Evolutionary conservation across 37 sponge, comb jelly and placozoan genomes (phyloP), one percentile per base, ranked within the genome.

Genomic region (Lycopodina hypogea): DNA sequence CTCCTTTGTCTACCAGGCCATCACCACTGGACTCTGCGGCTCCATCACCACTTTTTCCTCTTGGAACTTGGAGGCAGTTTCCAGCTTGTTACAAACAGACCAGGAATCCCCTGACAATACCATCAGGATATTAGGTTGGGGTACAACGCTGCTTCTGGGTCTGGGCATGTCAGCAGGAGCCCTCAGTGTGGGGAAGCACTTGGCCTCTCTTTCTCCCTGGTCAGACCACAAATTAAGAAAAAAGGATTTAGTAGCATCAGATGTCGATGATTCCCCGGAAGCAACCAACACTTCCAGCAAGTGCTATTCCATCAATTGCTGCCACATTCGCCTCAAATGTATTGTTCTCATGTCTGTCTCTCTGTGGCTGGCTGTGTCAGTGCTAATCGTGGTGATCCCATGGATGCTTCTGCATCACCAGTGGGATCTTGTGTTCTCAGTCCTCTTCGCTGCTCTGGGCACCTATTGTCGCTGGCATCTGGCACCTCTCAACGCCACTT

Each of bases 1-100:
- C 62, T 39, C 39, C 0, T 39, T 48, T 22, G 21, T 77, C 9
- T 88, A 88, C 56, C 77, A 77, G 21, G 76, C 83, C 18, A 51
- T 88, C 8, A 67, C 88, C 21, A 88, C 88, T 15, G 88, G 88
- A 42, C 56, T 88, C 38, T 88, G 88, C 59, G 88, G 88, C 14
- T 88, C 88, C 19, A 67, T 88, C 26, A 88, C 88, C 3, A 88
- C 88, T 50, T 88, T 88, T 48, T 88, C 88, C 12, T 72, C 88
- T 0, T 88, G 88, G 88, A 88, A 88, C 56, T 56, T 33, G 26
- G 88, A 88, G 34, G 83, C 83, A 23, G 57, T 80, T 3, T 39
- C 32, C 6, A 66, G 69, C 9, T 56, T 88, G 42, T 28, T 88
- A 21, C 82, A 81, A 37, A 19, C 38, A 15, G 72, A 56, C 60